Evolutionary conservation across 2,113 vertebrate species (phyloP).

Genomic region (Thunnus thynnus): DNA sequence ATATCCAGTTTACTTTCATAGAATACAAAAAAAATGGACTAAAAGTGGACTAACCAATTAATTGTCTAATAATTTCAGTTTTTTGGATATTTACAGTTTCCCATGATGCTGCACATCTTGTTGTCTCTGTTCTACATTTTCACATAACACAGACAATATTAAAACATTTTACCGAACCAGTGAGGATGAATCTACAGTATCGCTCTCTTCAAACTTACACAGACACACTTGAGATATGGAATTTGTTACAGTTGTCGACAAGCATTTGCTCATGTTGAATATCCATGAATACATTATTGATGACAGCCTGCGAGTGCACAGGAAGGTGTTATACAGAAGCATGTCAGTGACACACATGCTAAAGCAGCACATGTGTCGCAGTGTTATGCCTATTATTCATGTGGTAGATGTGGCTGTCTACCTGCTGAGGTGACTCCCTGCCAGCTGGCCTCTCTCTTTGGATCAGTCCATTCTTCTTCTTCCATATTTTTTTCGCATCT

Average conservation of each 20-base stretch:
- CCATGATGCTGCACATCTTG: too few relatives aligned
- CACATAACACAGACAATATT: neutral
- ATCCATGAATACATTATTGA: conserved; percentile 44
- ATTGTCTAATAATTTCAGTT: neutral
- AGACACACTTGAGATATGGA: neutral
- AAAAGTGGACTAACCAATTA: too few relatives aligned
- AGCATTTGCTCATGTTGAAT: conserved; percentile 39
- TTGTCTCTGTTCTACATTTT: neutral
- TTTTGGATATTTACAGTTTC: too few relatives aligned
- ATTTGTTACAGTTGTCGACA: neutral
- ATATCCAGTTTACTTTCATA: neutral
- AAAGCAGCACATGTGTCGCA: neutral
- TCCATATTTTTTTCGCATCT: conserved; percentile 65
- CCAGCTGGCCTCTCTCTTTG: conserved; percentile 82
- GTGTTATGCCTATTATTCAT: conserved; percentile 35
- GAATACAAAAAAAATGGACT: neutral
- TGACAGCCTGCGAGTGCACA: conserved; percentile 17
- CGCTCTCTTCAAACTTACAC: neutral
- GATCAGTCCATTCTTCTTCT: conserved; percentile 83
- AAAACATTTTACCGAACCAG: neutral
- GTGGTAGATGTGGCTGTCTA: conserved; percentile 51
- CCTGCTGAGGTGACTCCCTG: conserved; percentile 82
- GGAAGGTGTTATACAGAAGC: conserved; percentile 18
- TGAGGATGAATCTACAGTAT: neutral
- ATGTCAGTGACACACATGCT: conserved; percentile 29